Conservation (phyloP, 2,797 vertebrate genomes). For the Sus cebifrons region DNA sequence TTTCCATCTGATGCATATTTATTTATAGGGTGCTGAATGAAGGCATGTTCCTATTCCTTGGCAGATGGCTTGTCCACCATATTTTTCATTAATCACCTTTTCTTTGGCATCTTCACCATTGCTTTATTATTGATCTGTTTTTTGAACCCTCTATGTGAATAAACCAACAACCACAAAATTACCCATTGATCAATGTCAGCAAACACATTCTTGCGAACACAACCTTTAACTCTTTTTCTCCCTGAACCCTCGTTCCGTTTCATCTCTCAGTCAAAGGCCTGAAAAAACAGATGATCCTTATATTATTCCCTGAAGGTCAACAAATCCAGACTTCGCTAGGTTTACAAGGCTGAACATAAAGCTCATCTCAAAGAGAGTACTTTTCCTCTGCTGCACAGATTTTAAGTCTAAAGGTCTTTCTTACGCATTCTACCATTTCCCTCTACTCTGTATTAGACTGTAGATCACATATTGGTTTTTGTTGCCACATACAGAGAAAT, state of each 20-base stretch:
- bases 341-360: constrained; percentile 64
- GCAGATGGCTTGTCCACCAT: constrained; percentile 57
- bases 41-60: not conserved
- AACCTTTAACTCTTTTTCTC: constrained; percentile 83
- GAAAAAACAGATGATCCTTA: constrained; percentile 69
- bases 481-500: constrained; percentile 67
- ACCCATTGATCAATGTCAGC: constrained; percentile 85
- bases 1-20: constrained; percentile 75
- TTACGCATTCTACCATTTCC: not conserved
- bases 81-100: constrained; percentile 81
- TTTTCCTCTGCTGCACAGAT: constrained; percentile 16
- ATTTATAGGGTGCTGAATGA: constrained; percentile 66
- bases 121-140: constrained; percentile 82
- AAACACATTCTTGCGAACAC: constrained; percentile 78
- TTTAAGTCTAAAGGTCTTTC: constrained; percentile 74
- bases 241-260: constrained; percentile 65
- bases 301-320: constrained; percentile 57
- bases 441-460: not conserved
- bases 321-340: constrained; percentile 51
- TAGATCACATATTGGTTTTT: constrained; percentile 19
- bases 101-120: constrained; percentile 73
- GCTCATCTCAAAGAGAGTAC: constrained; percentile 14
- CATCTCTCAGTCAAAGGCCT: constrained; percentile 69
- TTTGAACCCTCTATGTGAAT: constrained; percentile 77
- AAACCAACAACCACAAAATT: constrained; percentile 80